Evolutionary conservation across 2,113 vertebrate species (phyloP).

Genomic region (Takifugu bimaculatus): DNA sequence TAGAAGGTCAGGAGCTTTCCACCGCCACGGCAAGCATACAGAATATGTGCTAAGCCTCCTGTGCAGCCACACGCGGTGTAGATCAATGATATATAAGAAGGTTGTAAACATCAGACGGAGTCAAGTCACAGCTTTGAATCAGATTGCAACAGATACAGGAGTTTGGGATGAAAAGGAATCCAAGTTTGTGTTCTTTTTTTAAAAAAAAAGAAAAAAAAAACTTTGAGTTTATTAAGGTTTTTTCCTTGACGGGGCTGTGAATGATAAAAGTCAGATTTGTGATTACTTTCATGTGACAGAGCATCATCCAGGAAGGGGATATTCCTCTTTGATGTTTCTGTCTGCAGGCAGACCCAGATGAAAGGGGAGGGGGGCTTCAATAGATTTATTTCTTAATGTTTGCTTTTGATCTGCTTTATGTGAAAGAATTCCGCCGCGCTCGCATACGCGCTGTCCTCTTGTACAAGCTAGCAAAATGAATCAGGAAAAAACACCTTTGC

Average conservation of each 20-base stretch:
- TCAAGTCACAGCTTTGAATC: conserved; percentile 41
- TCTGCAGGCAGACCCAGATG: conserved; percentile 5
- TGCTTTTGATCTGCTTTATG: conserved; percentile 68
- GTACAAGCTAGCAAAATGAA: conserved; percentile 10
- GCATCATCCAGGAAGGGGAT: conserved; percentile 27
- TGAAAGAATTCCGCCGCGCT: conserved; percentile 46
- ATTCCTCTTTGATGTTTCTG: conserved; percentile 45
- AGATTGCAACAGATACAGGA: conserved; percentile 39
- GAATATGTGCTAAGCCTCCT: conserved; percentile 65
- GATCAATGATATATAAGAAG: conserved; percentile 70
- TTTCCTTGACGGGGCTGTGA: too few relatives aligned
- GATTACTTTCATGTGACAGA: conserved; percentile 55
- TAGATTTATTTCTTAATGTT: conserved; percentile 55
- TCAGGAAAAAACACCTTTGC: too few relatives aligned
- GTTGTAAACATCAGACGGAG: conserved; percentile 59
- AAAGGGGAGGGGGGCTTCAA: conserved; percentile 21
- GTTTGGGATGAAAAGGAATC: conserved; percentile 26
- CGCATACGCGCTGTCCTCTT: conserved; percentile 33
- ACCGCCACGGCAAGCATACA: conserved; percentile 60
- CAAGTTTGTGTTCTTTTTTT: conserved; percentile 15
- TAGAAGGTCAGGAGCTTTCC: conserved; percentile 69
- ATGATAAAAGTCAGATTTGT: neutral
- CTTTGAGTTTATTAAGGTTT: too few relatives aligned
- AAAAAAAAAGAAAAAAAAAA: conserved; percentile 24
- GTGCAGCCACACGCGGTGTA: conserved; percentile 57